Percentiles rank a stretch among this genome's conserved stretches.
phyloP scores from a whole-genome alignment of 2,888 invertebrate genomes.

The Leptogaster cylindrica region DNA sequence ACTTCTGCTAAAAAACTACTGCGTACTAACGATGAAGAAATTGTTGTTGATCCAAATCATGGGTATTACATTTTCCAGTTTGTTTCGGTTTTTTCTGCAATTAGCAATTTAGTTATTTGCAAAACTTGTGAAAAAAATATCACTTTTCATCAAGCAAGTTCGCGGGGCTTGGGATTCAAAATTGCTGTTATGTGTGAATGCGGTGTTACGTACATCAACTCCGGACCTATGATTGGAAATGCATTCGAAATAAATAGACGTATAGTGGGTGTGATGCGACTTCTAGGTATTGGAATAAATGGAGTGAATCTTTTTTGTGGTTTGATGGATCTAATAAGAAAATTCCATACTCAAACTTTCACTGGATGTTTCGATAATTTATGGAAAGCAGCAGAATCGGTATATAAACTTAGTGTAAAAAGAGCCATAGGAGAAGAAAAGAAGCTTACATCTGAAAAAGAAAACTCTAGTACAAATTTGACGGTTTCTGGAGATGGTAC shows the following conservation, averaged over 20 bases:
- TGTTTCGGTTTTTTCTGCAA: constrained; percentile 19
- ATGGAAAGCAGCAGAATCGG: constrained; percentile 17
- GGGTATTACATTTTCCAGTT: constrained; percentile 20
- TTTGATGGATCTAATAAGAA: constrained; percentile 47
- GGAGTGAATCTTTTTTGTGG: constrained; percentile 45
- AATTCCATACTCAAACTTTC: constrained; percentile 19
- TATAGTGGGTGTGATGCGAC: constrained; percentile 6
- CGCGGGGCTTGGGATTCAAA: constrained; percentile 16
- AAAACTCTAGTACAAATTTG: constrained; percentile 33
- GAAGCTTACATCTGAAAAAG: constrained; percentile 26
- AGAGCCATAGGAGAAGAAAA: constrained; percentile 47
- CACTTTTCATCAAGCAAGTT: constrained; percentile 8
- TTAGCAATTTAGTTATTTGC: constrained; percentile 12
- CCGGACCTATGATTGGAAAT: constrained; percentile 22
- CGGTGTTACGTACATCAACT: constrained; percentile 14
- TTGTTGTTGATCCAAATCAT: constrained; percentile 22
- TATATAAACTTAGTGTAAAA: constrained; percentile 23
- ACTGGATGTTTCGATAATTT: constrained; percentile 17
- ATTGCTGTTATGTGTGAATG: constrained; percentile 27
- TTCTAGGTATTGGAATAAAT: background rate
- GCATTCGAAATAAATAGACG: constrained; percentile 20
- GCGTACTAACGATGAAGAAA: constrained; percentile 12
- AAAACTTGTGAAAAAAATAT: constrained; percentile 17
- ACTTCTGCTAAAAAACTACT: constrained; percentile 6
- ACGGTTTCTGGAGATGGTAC: constrained; percentile 41